Evolutionary conservation across 35 echinoderm and acorn worm genomes (phyloP).

Genomic region (Patiria miniata): DNA sequence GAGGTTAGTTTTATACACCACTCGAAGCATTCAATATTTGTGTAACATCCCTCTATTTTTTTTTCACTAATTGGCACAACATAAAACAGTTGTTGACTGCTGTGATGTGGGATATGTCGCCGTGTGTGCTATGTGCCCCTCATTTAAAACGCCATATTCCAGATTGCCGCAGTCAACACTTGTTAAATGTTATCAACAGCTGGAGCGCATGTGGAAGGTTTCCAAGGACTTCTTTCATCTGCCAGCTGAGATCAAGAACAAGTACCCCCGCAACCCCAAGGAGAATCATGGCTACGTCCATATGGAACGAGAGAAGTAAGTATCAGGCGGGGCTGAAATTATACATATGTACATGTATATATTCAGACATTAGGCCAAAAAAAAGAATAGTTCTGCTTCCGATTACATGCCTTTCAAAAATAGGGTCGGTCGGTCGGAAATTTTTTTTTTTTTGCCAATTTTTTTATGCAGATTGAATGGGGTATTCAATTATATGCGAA

Average conservation of each 20-base stretch:
- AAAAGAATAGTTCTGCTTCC: too few relatives aligned
- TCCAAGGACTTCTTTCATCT: conserved; percentile 23
- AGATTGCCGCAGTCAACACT: neutral
- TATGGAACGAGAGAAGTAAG: conserved; percentile 20
- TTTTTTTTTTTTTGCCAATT: too few relatives aligned
- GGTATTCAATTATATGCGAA: too few relatives aligned
- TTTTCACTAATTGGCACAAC: neutral
- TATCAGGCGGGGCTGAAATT: too few relatives aligned
- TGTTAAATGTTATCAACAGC: neutral
- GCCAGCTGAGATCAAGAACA: neutral
- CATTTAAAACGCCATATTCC: neutral
- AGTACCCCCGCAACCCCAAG: neutral
- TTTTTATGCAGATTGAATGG: too few relatives aligned
- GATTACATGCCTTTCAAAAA: too few relatives aligned
- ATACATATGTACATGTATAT: too few relatives aligned
- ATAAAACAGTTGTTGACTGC: neutral
- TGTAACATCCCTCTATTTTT: neutral
- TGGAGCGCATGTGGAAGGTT: neutral
- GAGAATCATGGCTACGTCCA: conserved; percentile 27
- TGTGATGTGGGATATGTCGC: too few relatives aligned
- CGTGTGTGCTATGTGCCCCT: too few relatives aligned
- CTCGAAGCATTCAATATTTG: too few relatives aligned
- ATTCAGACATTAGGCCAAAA: too few relatives aligned
- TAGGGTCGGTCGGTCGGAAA: too few relatives aligned
- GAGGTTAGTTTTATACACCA: neutral